Base-by-base conservation (phyloP, 1,140 invertebrate genomes). In the Odontomachus brunneus region DNA sequence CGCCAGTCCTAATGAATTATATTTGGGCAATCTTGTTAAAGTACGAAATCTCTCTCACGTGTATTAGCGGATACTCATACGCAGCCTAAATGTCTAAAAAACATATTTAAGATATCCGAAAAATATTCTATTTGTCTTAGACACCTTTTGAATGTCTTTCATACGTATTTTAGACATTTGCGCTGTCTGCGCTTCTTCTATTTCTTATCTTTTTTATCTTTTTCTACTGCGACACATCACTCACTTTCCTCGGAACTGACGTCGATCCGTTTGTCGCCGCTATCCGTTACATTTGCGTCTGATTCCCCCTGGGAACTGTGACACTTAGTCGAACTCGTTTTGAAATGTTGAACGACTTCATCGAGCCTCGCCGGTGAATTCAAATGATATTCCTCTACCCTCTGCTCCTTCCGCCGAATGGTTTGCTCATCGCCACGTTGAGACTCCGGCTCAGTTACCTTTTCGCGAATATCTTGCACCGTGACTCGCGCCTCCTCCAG, bases 401-500 rank as follows among this genome's bases (percentile, higher is more conserved):
- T 11, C 38, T 38, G 22, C 29, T 78, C 65, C 19, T 24, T n/a
- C 38, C 38, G 9, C 38, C 38, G 3, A 0, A 0, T 7, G 38
- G 9, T 44, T 5, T 76, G 65, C 29, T 71, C 65, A 26, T 33
- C 69, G 26, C 12, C 26, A 66, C 24, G 15, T 38, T 19, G 65
- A 71, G 22, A n/a, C n/a, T n/a, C n/a, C n/a, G n/a, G n/a, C n/a
- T n/a, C n/a, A n/a, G n/a, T n/a, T n/a, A n/a, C 19, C 24, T 67
- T 15, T 12, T 57, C 76, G 51, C 29, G 49, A 17, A 78, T 33
- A 33, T 55, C 75, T 9, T 67, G 63, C 9, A 59, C 33, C 2
- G 44, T 59, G n/a, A 85, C 9, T 67, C 84, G 85, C 33, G 26
- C 65, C 38, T 71, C 75, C 2, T 57, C 51, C 15, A 38, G 24